phyloP scores from a whole-genome alignment of 1,140 invertebrate genomes.

The Diorhabda sublineata region DNA sequence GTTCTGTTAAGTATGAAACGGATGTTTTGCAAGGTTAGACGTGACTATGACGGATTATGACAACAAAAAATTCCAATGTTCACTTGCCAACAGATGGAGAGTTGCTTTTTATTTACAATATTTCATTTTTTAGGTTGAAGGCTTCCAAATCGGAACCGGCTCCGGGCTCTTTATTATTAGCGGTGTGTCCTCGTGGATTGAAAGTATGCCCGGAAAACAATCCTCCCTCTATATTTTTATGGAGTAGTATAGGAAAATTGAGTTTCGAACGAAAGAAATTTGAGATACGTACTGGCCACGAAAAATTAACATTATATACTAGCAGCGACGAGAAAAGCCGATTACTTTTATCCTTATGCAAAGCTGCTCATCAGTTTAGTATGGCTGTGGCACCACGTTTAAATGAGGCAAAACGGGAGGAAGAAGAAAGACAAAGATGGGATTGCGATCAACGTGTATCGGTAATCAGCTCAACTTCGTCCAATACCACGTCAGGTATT shows the following conservation, averaged over 20 bases:
- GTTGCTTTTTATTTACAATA: background rate
- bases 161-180: slow-evolving; percentile 69
- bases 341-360: slow-evolving; percentile 81
- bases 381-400: slow-evolving; percentile 84
- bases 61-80: background rate
- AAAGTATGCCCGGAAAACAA: slow-evolving; percentile 73
- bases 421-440: slow-evolving; percentile 57
- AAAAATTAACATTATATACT: slow-evolving; percentile 85
- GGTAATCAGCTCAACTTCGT: slow-evolving; percentile 86
- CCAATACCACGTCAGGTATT: slow-evolving; percentile 92
- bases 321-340: slow-evolving; percentile 89
- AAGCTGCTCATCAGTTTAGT: slow-evolving; percentile 90
- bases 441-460: slow-evolving; percentile 76
- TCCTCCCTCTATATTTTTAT: slow-evolving; percentile 72
- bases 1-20: too few species aligned
- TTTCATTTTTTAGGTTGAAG: slow-evolving; percentile 58
- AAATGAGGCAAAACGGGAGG: slow-evolving; percentile 69
- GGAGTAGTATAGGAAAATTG: slow-evolving; percentile 90
- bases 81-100: background rate
- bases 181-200: slow-evolving; percentile 81
- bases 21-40: too few species aligned
- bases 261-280: slow-evolving; percentile 96
- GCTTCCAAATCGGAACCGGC: slow-evolving; percentile 75
- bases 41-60: background rate
- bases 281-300: slow-evolving; percentile 84